phyloP scores from a whole-genome alignment of 2,113 vertebrate genomes.

The Rousettus leschenaultii region DNA sequence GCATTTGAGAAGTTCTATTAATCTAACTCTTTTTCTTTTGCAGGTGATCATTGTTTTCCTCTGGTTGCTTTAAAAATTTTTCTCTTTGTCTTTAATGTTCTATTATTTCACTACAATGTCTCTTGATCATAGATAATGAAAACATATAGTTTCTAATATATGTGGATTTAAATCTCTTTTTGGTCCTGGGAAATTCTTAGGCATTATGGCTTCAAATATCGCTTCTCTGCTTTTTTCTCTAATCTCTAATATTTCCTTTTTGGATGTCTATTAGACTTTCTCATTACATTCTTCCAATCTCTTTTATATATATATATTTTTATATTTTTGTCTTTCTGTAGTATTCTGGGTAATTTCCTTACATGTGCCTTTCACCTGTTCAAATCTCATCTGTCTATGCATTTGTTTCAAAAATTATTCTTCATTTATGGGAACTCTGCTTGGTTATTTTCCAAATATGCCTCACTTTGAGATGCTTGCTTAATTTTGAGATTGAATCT shows the following conservation, averaged over 20 bases:
- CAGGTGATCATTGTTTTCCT: background rate
- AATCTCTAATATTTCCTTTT: background rate
- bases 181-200: background rate
- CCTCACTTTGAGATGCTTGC: background rate
- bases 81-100: background rate
- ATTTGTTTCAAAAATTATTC: background rate
- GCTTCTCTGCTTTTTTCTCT: background rate
- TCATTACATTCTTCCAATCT: background rate
- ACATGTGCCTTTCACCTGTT: background rate
- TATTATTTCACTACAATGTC: background rate
- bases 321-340: background rate
- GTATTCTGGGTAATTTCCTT: background rate
- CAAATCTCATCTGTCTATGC: background rate
- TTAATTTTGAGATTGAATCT: background rate
- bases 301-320: background rate
- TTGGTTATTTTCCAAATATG: background rate
- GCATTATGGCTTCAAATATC: background rate
- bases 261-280: background rate
- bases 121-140: background rate
- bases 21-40: background rate
- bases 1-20: background rate
- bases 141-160: background rate
- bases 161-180: background rate
- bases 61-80: background rate
- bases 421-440: background rate